These are phyloP conservation scores for Cassiopea xamachana DNA, from an alignment of 30 jellyfish, hydroid and myxozoan species.

Conservation along the genomic window DNA sequence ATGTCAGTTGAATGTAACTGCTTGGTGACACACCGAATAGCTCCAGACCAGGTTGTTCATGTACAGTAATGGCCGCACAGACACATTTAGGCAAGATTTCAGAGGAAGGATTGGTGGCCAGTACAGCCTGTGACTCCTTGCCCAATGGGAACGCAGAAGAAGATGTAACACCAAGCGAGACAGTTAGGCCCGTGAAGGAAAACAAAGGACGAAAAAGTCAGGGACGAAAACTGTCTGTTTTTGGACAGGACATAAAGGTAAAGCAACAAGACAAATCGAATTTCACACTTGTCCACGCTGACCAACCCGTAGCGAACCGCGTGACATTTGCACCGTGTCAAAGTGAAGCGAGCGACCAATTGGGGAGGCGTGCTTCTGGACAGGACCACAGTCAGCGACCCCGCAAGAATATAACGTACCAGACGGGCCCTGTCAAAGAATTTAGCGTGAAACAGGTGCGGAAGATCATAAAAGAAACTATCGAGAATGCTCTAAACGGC, in stretches of 20 bases:
- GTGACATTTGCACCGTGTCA: slow-evolving; percentile 13
- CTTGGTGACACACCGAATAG: slow-evolving; percentile 1
- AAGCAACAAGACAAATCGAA: not conserved
- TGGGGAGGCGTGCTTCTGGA: slow-evolving; percentile 24
- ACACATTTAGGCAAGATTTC: slow-evolving; percentile 30
- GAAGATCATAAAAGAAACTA: slow-evolving; percentile 23
- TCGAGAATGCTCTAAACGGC: slow-evolving; percentile 24
- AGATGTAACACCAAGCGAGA: not conserved
- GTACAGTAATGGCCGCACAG: slow-evolving; percentile 23
- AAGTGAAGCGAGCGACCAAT: slow-evolving; percentile 3
- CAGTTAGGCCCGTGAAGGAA: not conserved
- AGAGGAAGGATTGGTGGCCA: slow-evolving; percentile 31
- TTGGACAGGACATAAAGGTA: slow-evolving; percentile 8
- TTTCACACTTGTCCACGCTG: slow-evolving; percentile 14
- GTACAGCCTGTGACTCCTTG: not conserved
- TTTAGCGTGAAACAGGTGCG: slow-evolving; percentile 37
- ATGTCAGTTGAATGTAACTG: not conserved
- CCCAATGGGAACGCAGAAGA: too few relatives aligned
- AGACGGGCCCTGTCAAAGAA: slow-evolving; percentile 23
- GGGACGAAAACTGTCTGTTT: slow-evolving; percentile 31
- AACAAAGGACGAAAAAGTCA: not conserved
- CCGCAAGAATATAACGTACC: slow-evolving; percentile 26
- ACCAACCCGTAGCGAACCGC: slow-evolving; percentile 14
- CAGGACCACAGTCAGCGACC: slow-evolving; percentile 10
- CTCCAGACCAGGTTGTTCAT: not conserved